phyloP scores from a whole-genome alignment of 2,797 vertebrate species.

The Pseudochirops cupreus region DNA sequence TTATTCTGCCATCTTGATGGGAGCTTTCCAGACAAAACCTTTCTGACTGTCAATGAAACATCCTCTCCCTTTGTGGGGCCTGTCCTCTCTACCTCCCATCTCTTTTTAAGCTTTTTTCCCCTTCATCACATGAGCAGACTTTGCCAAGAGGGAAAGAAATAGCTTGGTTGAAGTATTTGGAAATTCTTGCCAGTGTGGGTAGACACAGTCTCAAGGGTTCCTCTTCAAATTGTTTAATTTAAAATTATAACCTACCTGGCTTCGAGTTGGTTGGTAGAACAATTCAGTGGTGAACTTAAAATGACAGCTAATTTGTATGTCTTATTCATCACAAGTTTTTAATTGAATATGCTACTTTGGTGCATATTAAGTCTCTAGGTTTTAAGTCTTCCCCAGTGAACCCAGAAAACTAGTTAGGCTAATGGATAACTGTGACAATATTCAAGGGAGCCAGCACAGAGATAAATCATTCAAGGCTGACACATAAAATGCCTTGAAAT shows the following conservation, averaged over 20 bases:
- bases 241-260: slow-evolving; percentile 33
- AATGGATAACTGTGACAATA: neutral
- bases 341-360: neutral
- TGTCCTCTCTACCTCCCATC: neutral
- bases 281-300: slow-evolving; percentile 11
- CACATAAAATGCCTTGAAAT: neutral
- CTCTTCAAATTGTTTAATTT: slow-evolving; percentile 40
- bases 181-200: slow-evolving; percentile 29
- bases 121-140: slow-evolving; percentile 18
- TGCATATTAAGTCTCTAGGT: neutral
- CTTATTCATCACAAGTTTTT: slow-evolving; percentile 40
- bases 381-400: slow-evolving; percentile 14
- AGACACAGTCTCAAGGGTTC: neutral
- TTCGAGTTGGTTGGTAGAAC: slow-evolving; percentile 8
- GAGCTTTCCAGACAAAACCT: neutral
- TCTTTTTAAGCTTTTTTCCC: slow-evolving; percentile 10
- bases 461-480: neutral
- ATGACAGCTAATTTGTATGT: slow-evolving; percentile 36
- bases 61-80: neutral
- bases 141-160: neutral
- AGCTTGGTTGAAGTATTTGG: neutral
- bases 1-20: neutral
- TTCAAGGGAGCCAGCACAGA: neutral
- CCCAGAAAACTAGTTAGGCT: neutral
- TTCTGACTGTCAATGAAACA: neutral